These are phyloP conservation scores for Sciurus vulgaris DNA, from an alignment of 2,797 vertebrate species.

Conservation along the genomic window DNA sequence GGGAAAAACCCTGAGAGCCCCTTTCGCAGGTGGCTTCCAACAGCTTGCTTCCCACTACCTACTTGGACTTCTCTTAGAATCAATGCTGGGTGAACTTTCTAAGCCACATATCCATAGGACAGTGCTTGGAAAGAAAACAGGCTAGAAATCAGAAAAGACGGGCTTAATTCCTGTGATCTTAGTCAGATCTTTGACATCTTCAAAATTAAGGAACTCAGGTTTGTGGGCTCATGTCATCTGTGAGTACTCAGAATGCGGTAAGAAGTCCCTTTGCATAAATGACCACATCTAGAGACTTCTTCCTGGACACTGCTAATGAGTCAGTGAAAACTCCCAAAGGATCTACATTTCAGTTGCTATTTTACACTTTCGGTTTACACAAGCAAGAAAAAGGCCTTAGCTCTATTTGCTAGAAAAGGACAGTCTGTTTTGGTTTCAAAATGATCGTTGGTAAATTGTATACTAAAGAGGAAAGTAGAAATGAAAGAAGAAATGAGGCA, in stretches of 20 bases:
- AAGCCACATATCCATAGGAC: background rate
- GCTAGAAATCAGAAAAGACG: background rate
- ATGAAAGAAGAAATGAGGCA: conserved; percentile 54
- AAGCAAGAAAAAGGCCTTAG: background rate
- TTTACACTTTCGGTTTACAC: conserved; percentile 50
- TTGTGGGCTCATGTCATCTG: background rate
- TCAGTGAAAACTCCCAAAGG: conserved; percentile 50
- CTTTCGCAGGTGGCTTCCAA: background rate
- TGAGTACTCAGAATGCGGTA: background rate
- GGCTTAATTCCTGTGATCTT: background rate
- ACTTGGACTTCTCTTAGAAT: conserved; percentile 4
- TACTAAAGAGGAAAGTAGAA: background rate
- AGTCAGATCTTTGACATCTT: background rate
- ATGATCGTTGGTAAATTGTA: background rate
- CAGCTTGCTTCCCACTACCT: conserved; percentile 1
- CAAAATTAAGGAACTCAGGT: background rate
- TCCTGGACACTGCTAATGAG: conserved; percentile 55
- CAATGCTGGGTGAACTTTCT: background rate
- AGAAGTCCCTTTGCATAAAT: background rate
- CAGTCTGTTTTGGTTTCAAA: conserved; percentile 55
- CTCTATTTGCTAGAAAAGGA: conserved; percentile 50
- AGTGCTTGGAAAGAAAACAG: background rate
- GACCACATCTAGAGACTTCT: background rate
- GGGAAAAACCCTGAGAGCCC: background rate
- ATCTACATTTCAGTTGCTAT: conserved; percentile 27